Base-by-base conservation (phyloP, 92 coral and sea anemone genomes). In the Scolanthus callimorphus region DNA sequence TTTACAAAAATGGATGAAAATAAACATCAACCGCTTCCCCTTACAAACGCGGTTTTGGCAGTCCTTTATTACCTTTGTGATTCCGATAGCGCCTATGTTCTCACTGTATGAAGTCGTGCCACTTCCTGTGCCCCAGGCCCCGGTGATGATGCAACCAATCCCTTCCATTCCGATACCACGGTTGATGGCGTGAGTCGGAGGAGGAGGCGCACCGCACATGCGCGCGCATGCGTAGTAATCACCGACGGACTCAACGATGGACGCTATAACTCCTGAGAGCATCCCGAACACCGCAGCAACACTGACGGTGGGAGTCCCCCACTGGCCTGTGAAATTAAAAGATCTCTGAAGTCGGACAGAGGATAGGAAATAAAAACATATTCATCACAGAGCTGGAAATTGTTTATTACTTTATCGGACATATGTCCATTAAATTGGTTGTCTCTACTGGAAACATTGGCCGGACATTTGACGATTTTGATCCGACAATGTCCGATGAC, bases 201-300 rank as follows among this genome's bases (percentile, higher is more conserved):
- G 90, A 29, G 90, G 90, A 10, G 86, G 83, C 13, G 91, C 83
- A 23, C 91, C 91, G 13, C 72, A 67, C 58, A 85, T 58, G 62
- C 83, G 77, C 27, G 91, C 91, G 66, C 91, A 85, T 44, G 91
- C 91, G 78, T 80, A 69, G 61, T 85, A 85, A 51, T 85, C 91
- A 34, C 91, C 91, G 17, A 85, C 69, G 0, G 91, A 85, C 51
- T 85, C 91, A 1, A 79, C 72, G 13, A 85, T 51, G 11, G 86
- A 81, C 30, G 83, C 91, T 41, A 84, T 60, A 31, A 84, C 72
- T 0, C 90, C 90, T 3, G 90, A 67, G 22, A 78, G 22, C 82
- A 84, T 84, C 41, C 90, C 85, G 27, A 84, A 66, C 17, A 84
- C 90, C 2, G 77, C 81, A 39, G 90, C 78, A 11, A 34, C 58